Evolutionary conservation across 2,797 vertebrate genomes (phyloP), one percentile per base, ranked within the genome.

Genomic region (Tinamus major): DNA sequence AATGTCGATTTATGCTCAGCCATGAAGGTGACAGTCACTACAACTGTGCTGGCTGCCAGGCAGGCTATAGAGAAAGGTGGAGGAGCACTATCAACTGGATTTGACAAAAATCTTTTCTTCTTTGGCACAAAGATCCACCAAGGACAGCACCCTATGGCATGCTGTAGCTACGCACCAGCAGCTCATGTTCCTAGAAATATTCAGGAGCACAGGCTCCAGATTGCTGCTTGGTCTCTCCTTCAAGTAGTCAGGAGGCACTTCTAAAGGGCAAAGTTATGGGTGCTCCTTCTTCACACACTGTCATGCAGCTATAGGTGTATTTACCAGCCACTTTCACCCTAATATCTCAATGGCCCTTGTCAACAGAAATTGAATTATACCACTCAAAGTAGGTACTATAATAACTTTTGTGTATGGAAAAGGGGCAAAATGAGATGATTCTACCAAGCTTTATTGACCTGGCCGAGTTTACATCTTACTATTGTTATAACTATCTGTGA

Each of bases 141-240:
- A 65, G 48, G 44, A n/a, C 3, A 33, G 58, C 24, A 17, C 31
- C 15, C 0, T 3, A 46, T 31, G 10, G 15, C 4, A n/a, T 8
- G 15, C 31, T 62, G 9, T n/a, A 51, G 31, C 37, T 62, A 24
- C 31, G 20, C 74, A 55, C 8, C 27, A 39, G 15, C 29, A 18
- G 55, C 11, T 33, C 16, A 61, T 16, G 6, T 48, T 31, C 41
- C 42, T 41, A 51, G 23, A 24, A 80, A 35, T 21, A 76, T 7
- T 9, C 26, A 46, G n/a, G 13, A 61, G 53, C 12, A 33, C 53
- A 55, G 42, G 24, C 42, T 59, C 23, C 49, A 64, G 41, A 79
- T 59, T 44, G 29, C 9, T 79, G 13, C 18, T 27, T 31, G 9
- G 18, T 75, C 18, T 44, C 64, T 17, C 29, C 6, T 44, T 51